Evolutionary conservation across 2,113 vertebrate genomes (phyloP), one percentile per base, ranked within the genome.

Genomic region (Myotis brandtii): DNA sequence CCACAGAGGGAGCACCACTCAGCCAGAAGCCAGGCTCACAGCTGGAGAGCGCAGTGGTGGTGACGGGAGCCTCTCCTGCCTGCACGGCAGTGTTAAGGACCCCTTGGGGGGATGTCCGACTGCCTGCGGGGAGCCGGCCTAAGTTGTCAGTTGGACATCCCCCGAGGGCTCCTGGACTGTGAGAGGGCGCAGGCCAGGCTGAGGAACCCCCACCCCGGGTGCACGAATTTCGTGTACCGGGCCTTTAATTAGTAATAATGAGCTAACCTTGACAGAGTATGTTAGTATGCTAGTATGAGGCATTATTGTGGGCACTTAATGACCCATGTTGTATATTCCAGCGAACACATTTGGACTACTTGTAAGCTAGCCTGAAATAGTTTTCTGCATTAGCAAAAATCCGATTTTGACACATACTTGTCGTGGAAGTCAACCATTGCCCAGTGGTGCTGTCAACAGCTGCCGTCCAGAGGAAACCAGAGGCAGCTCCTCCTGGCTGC

Each of bases 361-460:
- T 82, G 18, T 46, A 90, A 86, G 50, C 67, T 76, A 94, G 95
- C 62, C 92, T 93, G 66, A 93, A 93, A 52, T 59, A 50, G 59
- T 91, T 91, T 94, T 70, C 89, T 82, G 72, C 48, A 13, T 95
- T 82, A 9, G 81, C 88, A 79, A 77, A 86, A 64, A 89, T 72
- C 54, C 0, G 0, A 4, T 43, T 91, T 87, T 93, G 97, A 95
- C 86, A 92, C 95, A 95, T 95, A 94, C 92, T 93, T 97, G 96
- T 86, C 10, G 0, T 84, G 34, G 59, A 80, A 85, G 46, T 77
- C 79, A 85, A 37, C 59, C 91, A 67, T 94, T 95, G 85, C 86
- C 72, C 70, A 16, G 13, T 0, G 79, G 76, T 62, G 37, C 62
- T 84, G n/a, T 6, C n/a, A 89, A 79, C 96, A 96, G 97, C 93